These are phyloP conservation scores for Netelia inedita DNA, from an alignment of 2,888 invertebrate genomes.

Conservation along the genomic window DNA sequence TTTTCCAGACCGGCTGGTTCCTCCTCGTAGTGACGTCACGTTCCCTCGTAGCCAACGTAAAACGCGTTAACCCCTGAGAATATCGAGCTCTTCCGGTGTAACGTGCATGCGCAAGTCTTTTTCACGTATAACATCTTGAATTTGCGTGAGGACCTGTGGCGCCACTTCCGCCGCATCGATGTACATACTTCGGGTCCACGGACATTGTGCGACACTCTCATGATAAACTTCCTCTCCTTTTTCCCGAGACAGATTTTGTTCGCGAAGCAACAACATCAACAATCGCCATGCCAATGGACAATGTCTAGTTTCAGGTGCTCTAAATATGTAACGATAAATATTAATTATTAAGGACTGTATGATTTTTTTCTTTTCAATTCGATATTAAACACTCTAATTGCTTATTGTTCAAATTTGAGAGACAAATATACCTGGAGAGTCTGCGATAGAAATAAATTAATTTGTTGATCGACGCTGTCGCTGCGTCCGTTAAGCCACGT, in stretches of 20 bases:
- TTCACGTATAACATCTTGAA: constrained; percentile 91
- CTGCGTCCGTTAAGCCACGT: constrained; percentile 72
- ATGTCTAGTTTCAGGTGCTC: constrained; percentile 82
- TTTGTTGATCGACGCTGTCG: constrained; percentile 79
- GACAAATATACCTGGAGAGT: constrained; percentile 76
- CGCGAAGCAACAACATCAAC: constrained; percentile 87
- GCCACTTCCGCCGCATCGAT: constrained; percentile 89
- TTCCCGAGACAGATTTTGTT: constrained; percentile 80
- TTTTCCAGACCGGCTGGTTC: not conserved
- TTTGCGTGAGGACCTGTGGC: constrained; percentile 87
- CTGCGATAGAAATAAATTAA: constrained; percentile 79
- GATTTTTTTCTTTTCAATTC: constrained; percentile 8
- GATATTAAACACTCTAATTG: not conserved
- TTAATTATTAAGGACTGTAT: constrained; percentile 10
- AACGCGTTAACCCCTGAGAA: constrained; percentile 86
- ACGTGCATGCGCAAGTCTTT: constrained; percentile 91
- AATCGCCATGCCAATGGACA: constrained; percentile 89
- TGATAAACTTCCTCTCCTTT: constrained; percentile 83
- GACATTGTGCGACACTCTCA: constrained; percentile 80
- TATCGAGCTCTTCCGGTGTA: constrained; percentile 91
- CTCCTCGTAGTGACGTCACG: not conserved
- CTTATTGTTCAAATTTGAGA: constrained; percentile 3
- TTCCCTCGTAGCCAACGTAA: no score
- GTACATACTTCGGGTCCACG: constrained; percentile 86
- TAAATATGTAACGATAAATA: constrained; percentile 61